Conservation (phyloP, 2,797 vertebrate genomes). For the Sus cebifrons region DNA sequence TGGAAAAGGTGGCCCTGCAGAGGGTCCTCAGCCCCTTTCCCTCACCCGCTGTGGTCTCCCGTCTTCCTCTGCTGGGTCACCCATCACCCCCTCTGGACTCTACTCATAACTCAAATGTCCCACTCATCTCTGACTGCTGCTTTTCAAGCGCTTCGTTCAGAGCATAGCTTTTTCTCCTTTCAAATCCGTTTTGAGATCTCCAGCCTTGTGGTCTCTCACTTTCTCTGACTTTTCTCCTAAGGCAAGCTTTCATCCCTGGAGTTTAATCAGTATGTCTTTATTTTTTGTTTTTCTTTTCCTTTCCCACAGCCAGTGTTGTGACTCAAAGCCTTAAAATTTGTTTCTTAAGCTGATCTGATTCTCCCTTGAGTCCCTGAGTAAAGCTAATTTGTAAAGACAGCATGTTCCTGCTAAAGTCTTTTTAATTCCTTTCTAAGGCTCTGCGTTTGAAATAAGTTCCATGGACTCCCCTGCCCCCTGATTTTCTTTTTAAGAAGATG, state of each 20-base stretch:
- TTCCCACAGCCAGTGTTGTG: slow-evolving; percentile 45
- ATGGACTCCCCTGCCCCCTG: too few species aligned
- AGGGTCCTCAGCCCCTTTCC: background rate
- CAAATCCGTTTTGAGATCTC: background rate
- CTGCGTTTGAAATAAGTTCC: slow-evolving; percentile 68
- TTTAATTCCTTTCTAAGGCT: slow-evolving; percentile 74
- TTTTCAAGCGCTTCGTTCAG: background rate
- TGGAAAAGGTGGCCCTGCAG: background rate
- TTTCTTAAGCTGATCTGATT: slow-evolving; percentile 69
- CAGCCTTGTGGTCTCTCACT: background rate
- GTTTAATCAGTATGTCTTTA: slow-evolving; percentile 40
- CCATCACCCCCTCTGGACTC: background rate
- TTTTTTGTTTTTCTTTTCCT: slow-evolving; percentile 32
- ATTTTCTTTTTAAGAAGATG: slow-evolving; percentile 47
- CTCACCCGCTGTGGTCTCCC: background rate
- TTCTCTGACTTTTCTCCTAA: slow-evolving; percentile 27
- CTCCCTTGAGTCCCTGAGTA: slow-evolving; percentile 66
- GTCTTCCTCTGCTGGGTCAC: background rate
- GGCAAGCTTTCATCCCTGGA: slow-evolving; percentile 10
- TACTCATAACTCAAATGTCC: background rate
- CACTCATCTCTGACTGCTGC: background rate
- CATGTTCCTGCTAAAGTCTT: slow-evolving; percentile 59
- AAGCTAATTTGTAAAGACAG: slow-evolving; percentile 71
- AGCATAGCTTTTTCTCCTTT: background rate
- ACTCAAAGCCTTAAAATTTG: slow-evolving; percentile 39